Base-by-base conservation (phyloP, 2,888 invertebrate species). In the Cremastobaeus sp. region DNA sequence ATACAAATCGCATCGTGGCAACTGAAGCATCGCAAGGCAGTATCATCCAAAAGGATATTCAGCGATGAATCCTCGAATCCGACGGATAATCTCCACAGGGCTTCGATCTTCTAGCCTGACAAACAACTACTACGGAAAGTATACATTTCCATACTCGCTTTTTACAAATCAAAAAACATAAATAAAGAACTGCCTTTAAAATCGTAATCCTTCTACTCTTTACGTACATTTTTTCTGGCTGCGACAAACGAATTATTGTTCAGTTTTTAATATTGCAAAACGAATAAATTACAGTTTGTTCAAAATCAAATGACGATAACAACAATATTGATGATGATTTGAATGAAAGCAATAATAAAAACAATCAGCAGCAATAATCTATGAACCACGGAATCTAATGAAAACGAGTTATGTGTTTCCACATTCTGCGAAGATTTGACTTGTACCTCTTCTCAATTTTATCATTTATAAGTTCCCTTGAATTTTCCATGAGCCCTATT, bases 1-100 rank as follows among this genome's bases (percentile, higher is more conserved):
- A 84, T 83, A 84, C 82, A 83, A 83, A 83, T 83, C 82, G 82
- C 81, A 78, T 81, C 79, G 79, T 77, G 78, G 79, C 80, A 81
- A 83, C 81, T 81, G 81, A 80, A 82, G 79, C 81, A 77, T 78
- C 64, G 76, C 76, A 66, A 74, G 76, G 77, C 57, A 70, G 66
- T 25, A 68, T 71, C 75, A 79, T 78, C 69, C 76, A 75, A 48
- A 70, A 59, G 60, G 68, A 73, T 77, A 73, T 73, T 59, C 75
- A 60, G 14, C 47, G 73, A 48, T 59, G 76, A 78, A 82, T 78
- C 78, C 77, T 37, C 50, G 77, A 81, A 79, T 80, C 77, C 79
- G 70, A 76, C 73, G 80, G 81, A 82, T 83, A 82, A 82, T 83
- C 80, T 81, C 69, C 70, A 77, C 72, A 74, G 76, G 77, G 78